Conservation (phyloP, 2,113 vertebrate species). For the Heliornis fulica region DNA sequence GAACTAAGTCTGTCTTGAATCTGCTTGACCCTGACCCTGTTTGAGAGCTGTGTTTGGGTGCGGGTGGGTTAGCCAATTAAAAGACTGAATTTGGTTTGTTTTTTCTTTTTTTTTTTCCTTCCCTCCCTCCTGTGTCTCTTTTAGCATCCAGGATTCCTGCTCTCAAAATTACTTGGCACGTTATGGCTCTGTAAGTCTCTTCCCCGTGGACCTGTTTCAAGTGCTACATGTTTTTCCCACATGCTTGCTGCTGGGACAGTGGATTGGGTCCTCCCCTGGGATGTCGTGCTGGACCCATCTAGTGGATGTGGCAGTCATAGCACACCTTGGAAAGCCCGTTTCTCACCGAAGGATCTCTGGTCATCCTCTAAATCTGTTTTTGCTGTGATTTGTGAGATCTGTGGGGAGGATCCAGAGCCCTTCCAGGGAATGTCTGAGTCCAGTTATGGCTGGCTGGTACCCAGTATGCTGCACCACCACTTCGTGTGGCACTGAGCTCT, state of each 20-base stretch:
- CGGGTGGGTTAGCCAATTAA: not conserved
- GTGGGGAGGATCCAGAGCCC: not conserved
- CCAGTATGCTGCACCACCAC: accelerated
- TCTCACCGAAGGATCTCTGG: not conserved
- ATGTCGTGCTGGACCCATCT: not conserved
- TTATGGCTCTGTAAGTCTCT: not conserved
- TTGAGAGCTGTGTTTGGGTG: not conserved
- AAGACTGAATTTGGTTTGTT: not conserved
- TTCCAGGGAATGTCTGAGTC: not conserved
- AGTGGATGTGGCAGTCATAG: not conserved
- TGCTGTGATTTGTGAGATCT: not conserved
- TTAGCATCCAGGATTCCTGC: not conserved
- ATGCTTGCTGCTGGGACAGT: not conserved
- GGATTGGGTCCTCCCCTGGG: not conserved
- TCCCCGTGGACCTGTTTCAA: not conserved
- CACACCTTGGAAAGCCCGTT: not conserved
- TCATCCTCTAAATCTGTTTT: not conserved
- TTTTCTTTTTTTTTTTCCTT: no score
- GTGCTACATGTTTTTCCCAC: not conserved
- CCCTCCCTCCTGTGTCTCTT: accelerated
- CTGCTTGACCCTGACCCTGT: not conserved
- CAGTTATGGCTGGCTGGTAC: not conserved
- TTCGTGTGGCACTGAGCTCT: not conserved
- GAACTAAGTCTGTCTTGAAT: not conserved
- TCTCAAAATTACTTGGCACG: not conserved